phyloP scores from a whole-genome alignment of 2,888 invertebrate genomes.

The Smittia aterrima region DNA sequence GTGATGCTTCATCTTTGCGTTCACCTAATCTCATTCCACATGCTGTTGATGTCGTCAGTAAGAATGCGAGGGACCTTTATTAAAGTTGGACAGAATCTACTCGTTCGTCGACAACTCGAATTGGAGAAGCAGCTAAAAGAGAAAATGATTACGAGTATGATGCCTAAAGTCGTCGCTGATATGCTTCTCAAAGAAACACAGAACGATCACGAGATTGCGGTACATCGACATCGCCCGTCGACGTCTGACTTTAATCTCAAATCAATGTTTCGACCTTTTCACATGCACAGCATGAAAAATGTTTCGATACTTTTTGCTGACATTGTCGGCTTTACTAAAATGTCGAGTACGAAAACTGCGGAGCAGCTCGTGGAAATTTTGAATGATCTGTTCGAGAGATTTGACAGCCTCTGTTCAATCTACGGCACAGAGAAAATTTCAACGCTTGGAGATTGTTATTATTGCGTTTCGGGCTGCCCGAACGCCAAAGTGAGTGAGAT shows the following conservation, averaged over 20 bases:
- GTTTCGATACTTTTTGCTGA: slow-evolving; percentile 97
- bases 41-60: slow-evolving; percentile 88
- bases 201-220: slow-evolving; percentile 46
- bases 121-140: slow-evolving; percentile 93
- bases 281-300: slow-evolving; percentile 95
- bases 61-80: slow-evolving; percentile 94
- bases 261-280: slow-evolving; percentile 89
- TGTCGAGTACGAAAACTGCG: slow-evolving; percentile 95
- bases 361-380: slow-evolving; percentile 93
- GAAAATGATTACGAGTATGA: slow-evolving; percentile 95
- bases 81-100: slow-evolving; percentile 90
- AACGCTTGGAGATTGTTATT: slow-evolving; percentile 90
- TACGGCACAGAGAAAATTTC: slow-evolving; percentile 96
- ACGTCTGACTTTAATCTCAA: slow-evolving; percentile 59
- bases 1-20: slow-evolving; percentile 82
- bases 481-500: slow-evolving; percentile 62
- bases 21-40: slow-evolving; percentile 89
- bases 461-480: slow-evolving; percentile 94
- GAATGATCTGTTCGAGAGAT: slow-evolving; percentile 93
- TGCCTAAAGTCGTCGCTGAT: slow-evolving; percentile 91
- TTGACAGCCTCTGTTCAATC: slow-evolving; percentile 83
- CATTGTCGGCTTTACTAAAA: slow-evolving; percentile 95
- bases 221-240: slow-evolving; percentile 50
- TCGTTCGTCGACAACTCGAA: slow-evolving; percentile 85
- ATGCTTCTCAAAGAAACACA: slow-evolving; percentile 78